Conservation (phyloP, 2,113 vertebrate genomes). For the Microtus oregoni region DNA sequence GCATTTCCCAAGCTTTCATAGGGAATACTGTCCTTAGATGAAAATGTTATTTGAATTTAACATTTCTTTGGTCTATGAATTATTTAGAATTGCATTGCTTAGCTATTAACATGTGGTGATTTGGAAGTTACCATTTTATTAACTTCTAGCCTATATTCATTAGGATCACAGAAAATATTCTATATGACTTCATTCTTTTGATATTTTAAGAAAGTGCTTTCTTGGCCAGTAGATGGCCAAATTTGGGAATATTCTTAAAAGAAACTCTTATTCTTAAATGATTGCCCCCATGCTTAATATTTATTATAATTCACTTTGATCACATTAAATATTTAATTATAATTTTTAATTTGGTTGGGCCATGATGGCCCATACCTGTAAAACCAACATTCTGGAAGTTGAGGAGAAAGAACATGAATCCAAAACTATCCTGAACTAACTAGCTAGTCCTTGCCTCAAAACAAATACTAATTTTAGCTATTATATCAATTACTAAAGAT, state of each 20-base stretch:
- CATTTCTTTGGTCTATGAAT: background rate
- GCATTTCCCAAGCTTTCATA: background rate
- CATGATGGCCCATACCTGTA: background rate
- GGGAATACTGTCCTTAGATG: too few relatives aligned
- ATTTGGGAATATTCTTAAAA: background rate
- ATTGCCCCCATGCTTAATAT: background rate
- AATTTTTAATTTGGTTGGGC: background rate
- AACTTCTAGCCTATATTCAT: background rate
- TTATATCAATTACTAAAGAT: background rate
- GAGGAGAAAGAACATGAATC: background rate
- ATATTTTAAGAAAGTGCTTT: background rate
- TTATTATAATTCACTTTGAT: conserved; percentile 14
- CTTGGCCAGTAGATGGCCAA: background rate
- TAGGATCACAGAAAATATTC: background rate
- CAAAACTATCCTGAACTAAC: background rate
- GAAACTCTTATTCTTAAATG: background rate
- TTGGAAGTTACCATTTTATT: background rate
- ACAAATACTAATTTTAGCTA: background rate
- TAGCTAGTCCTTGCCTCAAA: background rate
- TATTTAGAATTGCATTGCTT: background rate
- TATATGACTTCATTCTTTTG: background rate
- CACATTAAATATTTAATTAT: background rate
- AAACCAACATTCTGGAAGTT: background rate
- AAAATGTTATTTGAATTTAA: background rate
- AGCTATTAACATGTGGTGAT: background rate